Conservation (phyloP, 2,797 vertebrate genomes). For the Lycodopsis pacificus region DNA sequence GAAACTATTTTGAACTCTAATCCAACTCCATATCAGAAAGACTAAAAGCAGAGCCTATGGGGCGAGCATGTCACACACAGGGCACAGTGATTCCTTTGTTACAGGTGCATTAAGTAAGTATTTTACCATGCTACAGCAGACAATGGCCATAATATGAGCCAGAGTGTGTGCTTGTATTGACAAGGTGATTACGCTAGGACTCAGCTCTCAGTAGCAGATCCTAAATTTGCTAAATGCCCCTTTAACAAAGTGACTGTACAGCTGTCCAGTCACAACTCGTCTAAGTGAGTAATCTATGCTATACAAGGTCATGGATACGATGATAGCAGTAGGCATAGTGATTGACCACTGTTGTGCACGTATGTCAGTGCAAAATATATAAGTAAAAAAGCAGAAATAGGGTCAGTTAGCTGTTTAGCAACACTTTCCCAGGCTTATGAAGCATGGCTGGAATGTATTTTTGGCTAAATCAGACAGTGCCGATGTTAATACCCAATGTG, state of each 20-base stretch:
- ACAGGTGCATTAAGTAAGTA: neutral
- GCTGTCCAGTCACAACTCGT: neutral
- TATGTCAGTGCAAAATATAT: neutral
- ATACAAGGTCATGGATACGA: conserved; percentile 16
- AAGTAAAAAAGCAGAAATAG: neutral
- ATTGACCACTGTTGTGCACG: conserved; percentile 3
- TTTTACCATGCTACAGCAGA: neutral
- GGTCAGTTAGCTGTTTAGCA: neutral
- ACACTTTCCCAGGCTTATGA: conserved; percentile 4
- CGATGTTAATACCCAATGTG: neutral
- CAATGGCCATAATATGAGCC: neutral
- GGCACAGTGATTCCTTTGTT: conserved; percentile 1
- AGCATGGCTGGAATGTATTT: conserved; percentile 31
- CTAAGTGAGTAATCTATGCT: neutral
- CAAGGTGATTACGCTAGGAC: neutral
- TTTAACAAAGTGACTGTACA: neutral
- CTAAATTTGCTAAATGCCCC: neutral
- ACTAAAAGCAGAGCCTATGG: neutral
- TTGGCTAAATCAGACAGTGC: conserved; percentile 7
- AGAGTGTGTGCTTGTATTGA: neutral
- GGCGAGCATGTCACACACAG: neutral
- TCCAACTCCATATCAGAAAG: neutral
- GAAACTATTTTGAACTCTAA: neutral
- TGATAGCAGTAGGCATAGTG: conserved; percentile 28
- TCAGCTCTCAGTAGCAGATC: conserved; percentile 3